Base-by-base conservation (phyloP, 37 sponge, comb jelly and placozoan genomes). In the Agelas oroides region DNA sequence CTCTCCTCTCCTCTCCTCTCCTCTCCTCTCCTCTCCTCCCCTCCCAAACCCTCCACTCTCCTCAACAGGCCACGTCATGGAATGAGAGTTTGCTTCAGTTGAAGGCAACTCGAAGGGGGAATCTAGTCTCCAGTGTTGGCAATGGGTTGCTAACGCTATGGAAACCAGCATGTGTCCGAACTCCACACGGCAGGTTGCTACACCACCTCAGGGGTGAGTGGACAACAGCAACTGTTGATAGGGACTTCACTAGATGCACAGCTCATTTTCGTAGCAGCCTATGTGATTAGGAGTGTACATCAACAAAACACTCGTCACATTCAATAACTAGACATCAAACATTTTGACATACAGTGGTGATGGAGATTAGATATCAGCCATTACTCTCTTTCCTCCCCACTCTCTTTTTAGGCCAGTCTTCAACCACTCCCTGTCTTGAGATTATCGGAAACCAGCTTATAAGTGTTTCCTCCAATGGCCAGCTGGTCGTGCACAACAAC, bases 361-460 rank as follows among this genome's bases (percentile, higher is more conserved):
- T n/a, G n/a, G n/a, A n/a, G n/a, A n/a, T 46, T 46, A 46, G 6
- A 12, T 46, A 46, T 8, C 3, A 12, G 46, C 8, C 8, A 3
- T 46, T 8, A 3, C 46, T 46, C 8, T 8, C 46, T 46, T 13
- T 13, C 27, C 27, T 28, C 27, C 27, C 27, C 11, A 8, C n/a
- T 52, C 5, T 5, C 31, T 6, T 46, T 69, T n/a, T 37, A 83
- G 83, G 90, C 32, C 90, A 84, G 58, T 53, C 30, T 0, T 69
- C 63, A 20, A 53, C 41, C 57, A 79, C 80, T 30, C 57, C 46
- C 0, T 89, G 90, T 53, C 63, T 94, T 71, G 94, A 94, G 53
- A 58, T 80, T 31, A 32, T 86, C 52, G 84, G 87, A 20, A 87
- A 94, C 0, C 84, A 90, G 57, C 79, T 94, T 30, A 75, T 94